Evolutionary conservation across 2,797 vertebrate genomes (phyloP).

Genomic region (Gallinago stenura): DNA sequence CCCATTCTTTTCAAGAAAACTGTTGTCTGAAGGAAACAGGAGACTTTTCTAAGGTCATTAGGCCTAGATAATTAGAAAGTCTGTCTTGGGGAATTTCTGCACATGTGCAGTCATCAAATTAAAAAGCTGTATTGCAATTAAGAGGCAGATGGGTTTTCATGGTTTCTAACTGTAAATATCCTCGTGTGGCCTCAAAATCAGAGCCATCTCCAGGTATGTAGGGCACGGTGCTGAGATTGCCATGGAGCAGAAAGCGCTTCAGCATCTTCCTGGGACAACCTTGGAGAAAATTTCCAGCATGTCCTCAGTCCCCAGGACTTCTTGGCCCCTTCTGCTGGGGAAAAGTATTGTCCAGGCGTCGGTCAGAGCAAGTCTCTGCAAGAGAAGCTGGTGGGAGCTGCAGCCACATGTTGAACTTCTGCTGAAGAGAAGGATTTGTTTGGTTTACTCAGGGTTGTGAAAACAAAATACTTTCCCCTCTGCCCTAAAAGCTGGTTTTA

Average conservation of each 20-base stretch:
- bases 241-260: background rate
- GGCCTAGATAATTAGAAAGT: constrained; percentile 19
- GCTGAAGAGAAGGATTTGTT: background rate
- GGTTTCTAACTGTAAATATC: constrained; percentile 5
- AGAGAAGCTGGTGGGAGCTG: rapidly evolving
- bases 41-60: constrained; percentile 7
- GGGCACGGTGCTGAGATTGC: background rate
- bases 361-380: background rate
- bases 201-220: constrained; percentile 8
- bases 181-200: background rate
- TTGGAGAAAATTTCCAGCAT: background rate
- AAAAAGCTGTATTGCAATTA: background rate
- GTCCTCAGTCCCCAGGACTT: background rate
- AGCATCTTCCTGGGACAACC: background rate
- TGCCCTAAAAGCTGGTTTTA: background rate
- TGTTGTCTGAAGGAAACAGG: background rate
- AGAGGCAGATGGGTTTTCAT: constrained; percentile 49
- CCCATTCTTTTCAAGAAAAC: background rate
- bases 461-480: background rate
- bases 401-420: rapidly evolving
- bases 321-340: background rate
- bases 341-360: background rate
- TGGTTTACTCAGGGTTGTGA: background rate
- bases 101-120: constrained; percentile 8
- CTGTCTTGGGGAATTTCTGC: constrained; percentile 25